Evolutionary conservation across 2,888 invertebrate species (phyloP), one percentile per base, ranked within the genome.

Genomic region (Brachyptera risi): DNA sequence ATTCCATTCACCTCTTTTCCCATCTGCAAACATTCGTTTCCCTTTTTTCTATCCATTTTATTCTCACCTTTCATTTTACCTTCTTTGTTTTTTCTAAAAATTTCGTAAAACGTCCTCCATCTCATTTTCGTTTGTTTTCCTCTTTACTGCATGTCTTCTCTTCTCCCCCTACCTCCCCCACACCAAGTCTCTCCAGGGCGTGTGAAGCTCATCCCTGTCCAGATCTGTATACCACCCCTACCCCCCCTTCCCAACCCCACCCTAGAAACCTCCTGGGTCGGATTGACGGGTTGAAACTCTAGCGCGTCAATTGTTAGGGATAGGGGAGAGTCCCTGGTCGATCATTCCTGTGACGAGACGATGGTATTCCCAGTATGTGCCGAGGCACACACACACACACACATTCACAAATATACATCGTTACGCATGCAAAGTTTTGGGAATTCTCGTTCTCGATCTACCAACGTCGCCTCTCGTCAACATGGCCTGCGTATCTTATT

Each of bases 101-200:
- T 61, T 57, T 56, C 26, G 31, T 49, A 19, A 38, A 56, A 37
- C 57, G 56, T 50, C 40, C 27, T 50, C 49, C 50, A 57, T 61
- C 58, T 49, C 31, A 57, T 51, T 56, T 17, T 44, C 54, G 21
- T 44, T 54, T 60, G 54, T 47, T 60, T 60, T 54, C 21, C 26
- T 44, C 24, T 31, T 19, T 23, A 38, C 40, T 50, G n/a, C 24
- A 26, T 56, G 15, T 44, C 44, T 15, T 21, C 42, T 44, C 19
- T 44, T 21, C 21, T 5, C 31, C 31, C 31, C 31, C 11, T 31
- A 31, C 31, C 31, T 11, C 31, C 31, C 11, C 31, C 31, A 5
- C 31, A 11, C 31, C 5, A n/a, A n/a, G n/a, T n/a, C n/a, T n/a
- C n/a, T n/a, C n/a, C n/a, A n/a, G n/a, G 31, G 31, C 11, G 5